Conservation (phyloP, 2,888 invertebrate species). For the Taenaris catops region DNA sequence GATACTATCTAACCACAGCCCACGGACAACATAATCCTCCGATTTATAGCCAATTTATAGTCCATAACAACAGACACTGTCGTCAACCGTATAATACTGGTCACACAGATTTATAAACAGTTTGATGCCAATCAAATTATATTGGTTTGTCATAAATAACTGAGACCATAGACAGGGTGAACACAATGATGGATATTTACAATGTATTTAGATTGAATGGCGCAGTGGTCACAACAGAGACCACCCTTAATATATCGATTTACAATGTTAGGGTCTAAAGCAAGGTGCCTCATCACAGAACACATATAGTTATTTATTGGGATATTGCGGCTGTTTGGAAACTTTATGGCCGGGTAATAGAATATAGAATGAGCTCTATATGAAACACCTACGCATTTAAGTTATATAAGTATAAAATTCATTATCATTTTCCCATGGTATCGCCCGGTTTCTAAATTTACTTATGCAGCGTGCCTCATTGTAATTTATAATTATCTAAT, state of each 20-base stretch:
- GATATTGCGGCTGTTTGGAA: constrained; percentile 11
- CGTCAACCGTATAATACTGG: constrained; percentile 54
- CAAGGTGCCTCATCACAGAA: constrained; percentile 19
- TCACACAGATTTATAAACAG: constrained; percentile 62
- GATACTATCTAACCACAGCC: constrained; percentile 64
- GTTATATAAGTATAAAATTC: constrained; percentile 7
- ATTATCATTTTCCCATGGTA: constrained; percentile 5
- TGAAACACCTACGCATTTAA: constrained; percentile 14
- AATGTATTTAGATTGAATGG: constrained; percentile 61
- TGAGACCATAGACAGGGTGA: constrained; percentile 49
- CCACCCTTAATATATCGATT: constrained; percentile 41
- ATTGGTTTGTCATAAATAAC: constrained; percentile 69
- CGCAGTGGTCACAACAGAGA: constrained; percentile 44
- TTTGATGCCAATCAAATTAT: constrained; percentile 69
- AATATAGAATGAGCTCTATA: constrained; percentile 12
- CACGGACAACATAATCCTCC: constrained; percentile 71
- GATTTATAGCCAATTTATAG: constrained; percentile 77
- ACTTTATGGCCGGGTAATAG: constrained; percentile 10
- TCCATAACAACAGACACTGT: constrained; percentile 59
- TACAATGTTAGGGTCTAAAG: constrained; percentile 7
- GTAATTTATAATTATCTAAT: too few species aligned
- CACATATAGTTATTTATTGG: constrained; percentile 40
- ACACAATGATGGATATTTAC: constrained; percentile 52
- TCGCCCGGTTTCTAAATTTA: constrained; percentile 3
- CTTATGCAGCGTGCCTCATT: not conserved